A percentile compares a stretch with the other conserved stretches of the same genome.
phyloP scores from a whole-genome alignment of 2,113 vertebrate species.

The Cygnus atratus region DNA sequence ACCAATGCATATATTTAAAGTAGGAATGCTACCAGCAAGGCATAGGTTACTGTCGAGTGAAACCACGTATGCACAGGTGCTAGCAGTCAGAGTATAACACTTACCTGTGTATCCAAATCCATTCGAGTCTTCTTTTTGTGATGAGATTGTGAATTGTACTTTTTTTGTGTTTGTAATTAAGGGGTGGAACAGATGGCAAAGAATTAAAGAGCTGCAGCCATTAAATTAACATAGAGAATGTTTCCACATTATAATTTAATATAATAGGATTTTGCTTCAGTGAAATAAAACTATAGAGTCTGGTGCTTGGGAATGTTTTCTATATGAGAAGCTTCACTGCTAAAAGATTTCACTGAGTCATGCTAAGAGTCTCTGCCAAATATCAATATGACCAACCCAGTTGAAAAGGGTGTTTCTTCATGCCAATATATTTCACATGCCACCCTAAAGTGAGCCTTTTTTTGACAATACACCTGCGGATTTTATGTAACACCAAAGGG shows the following conservation, averaged over 20 bases:
- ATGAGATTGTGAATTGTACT: background rate
- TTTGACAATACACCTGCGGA: background rate
- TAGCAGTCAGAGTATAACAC: background rate
- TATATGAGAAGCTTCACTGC: conserved; percentile 14
- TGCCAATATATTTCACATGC: conserved; percentile 37
- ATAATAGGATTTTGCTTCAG: conserved; percentile 31
- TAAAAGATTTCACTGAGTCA: conserved; percentile 51
- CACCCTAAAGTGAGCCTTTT: background rate
- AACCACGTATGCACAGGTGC: background rate
- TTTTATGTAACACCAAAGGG: background rate
- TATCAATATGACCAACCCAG: conserved; percentile 41
- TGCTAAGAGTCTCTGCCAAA: conserved; percentile 16
- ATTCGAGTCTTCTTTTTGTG: background rate
- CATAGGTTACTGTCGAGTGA: background rate
- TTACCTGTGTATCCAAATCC: background rate
- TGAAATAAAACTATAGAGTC: conserved; percentile 6
- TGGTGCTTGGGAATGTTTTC: conserved; percentile 45
- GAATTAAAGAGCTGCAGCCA: background rate
- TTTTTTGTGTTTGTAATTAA: conserved; percentile 10
- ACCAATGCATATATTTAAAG: background rate
- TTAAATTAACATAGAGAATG: background rate
- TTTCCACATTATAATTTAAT: conserved; percentile 9
- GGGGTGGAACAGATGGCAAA: conserved; percentile 17
- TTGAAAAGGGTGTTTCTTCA: conserved; percentile 38
- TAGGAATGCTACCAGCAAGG: background rate